These are phyloP conservation scores for Neoarius graeffei DNA, from an alignment of 2,113 vertebrate genomes.

Conservation along the genomic window DNA sequence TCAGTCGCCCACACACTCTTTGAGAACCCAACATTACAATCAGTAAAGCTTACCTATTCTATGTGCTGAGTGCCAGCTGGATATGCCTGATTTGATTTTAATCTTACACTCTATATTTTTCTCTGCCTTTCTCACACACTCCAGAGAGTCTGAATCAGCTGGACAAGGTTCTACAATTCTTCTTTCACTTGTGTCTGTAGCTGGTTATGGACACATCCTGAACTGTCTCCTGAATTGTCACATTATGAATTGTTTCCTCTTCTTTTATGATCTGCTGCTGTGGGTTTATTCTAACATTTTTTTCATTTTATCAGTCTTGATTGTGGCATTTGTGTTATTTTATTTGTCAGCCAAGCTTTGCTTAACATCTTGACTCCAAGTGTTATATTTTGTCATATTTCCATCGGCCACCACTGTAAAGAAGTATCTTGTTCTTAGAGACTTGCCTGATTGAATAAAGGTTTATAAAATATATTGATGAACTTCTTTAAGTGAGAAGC, in stretches of 20 bases:
- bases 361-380: not conserved
- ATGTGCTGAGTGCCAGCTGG: constrained; percentile 16
- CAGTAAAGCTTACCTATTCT: constrained; percentile 34
- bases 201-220: not conserved
- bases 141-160: constrained; percentile 12
- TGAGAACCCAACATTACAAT: constrained; percentile 38
- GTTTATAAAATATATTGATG: not conserved
- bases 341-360: not conserved
- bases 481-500: not conserved
- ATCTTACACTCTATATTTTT: not conserved
- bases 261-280: not conserved
- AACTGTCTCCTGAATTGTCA: not conserved
- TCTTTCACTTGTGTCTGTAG: constrained; percentile 1
- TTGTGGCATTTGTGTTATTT: not conserved
- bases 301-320: not conserved
- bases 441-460: too few species aligned
- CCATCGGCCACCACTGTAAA: too few species aligned
- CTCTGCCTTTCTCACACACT: not conserved
- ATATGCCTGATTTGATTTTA: constrained; percentile 24
- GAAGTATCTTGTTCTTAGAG: too few species aligned
- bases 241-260: not conserved
- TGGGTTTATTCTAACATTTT: not conserved
- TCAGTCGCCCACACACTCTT: constrained; percentile 3
- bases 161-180: constrained; percentile 32
- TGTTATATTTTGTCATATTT: not conserved